Conservation (phyloP, 2,888 invertebrate species). For the Patella ulyssiponensis region DNA sequence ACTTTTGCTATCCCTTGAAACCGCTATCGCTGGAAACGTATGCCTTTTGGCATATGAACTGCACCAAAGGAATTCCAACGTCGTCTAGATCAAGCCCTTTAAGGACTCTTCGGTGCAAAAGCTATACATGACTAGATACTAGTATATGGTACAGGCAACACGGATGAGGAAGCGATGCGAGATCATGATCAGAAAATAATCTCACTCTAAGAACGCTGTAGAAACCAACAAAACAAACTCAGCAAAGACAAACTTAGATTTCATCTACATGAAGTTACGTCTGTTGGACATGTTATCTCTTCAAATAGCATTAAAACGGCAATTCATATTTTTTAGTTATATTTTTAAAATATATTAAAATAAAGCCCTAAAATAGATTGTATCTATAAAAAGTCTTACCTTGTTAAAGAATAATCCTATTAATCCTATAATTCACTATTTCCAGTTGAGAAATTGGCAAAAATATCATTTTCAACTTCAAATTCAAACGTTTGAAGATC, state of each 20-base stretch:
- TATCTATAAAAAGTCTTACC: no score
- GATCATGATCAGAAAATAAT: no score
- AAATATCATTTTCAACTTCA: no score
- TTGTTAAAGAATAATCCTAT: no score
- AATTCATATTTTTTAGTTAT: no score
- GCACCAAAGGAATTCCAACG: slow-evolving; percentile 43
- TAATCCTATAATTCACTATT: no score
- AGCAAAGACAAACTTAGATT: slow-evolving; percentile 32
- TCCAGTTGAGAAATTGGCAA: no score
- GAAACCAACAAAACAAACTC: slow-evolving; percentile 27
- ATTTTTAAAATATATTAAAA: no score
- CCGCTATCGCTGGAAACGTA: slow-evolving; percentile 40
- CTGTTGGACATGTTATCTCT: slow-evolving; percentile 31
- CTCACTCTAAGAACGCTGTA: not conserved
- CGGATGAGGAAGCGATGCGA: slow-evolving; percentile 26
- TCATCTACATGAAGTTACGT: slow-evolving; percentile 24
- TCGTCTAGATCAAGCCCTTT: slow-evolving; percentile 21
- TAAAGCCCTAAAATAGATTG: no score
- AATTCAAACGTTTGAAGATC: no score
- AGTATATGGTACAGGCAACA: slow-evolving; percentile 31
- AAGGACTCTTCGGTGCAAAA: slow-evolving; percentile 26
- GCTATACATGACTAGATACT: slow-evolving; percentile 35
- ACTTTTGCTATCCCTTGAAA: slow-evolving; percentile 44
- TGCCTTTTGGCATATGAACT: slow-evolving; percentile 43
- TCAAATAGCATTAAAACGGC: no score